Base-by-base conservation (phyloP, 2,888 invertebrate genomes). In the Cantharis nigra region DNA sequence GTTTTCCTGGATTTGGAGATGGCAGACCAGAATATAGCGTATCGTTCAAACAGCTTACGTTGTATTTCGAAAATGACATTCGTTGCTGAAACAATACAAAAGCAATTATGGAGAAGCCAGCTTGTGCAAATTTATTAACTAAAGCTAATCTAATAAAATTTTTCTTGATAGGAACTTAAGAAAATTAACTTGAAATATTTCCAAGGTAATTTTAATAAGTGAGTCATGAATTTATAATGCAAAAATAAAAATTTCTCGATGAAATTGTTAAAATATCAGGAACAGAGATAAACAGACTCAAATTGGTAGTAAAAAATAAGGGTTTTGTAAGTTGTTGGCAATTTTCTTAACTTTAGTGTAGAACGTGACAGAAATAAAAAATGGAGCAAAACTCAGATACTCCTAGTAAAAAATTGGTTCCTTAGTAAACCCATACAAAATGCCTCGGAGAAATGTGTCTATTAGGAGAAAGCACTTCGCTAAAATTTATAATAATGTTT, bases 1-100 rank as follows among this genome's bases (percentile, higher is more conserved):
- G 89, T 64, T 84, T 82, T 75, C 79, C 84, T 79, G 85, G 88
- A 82, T 84, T 89, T 79, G 87, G 88, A 78, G 87, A 89, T 80
- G 86, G 87, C 81, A 86, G 86, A 63, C 86, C 88, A 76, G 88
- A 84, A 83, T 84, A 90, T 72, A 88, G 84, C 18, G 85, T 87
- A 80, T 90, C 90, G 73, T 90, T 90, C 84, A 93, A 89, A 83
- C 92, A 93, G 83, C 92, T 93, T 73, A 92, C 89, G 87, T 91
- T 92, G 89, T 91, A 91, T 83, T 94, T 93, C 28, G 94, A 94
- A 85, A 93, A 91, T 23, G 93, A 93, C 83, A 92, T 92, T 82
- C 93, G 91, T 86, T 93, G 93, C 94, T 92, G 89, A 10, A 90
- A 90, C 83, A 86, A 79, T 83, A 81, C 79, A 72, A 69, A 49